Conservation (phyloP, 2,888 invertebrate genomes). For the Gymnoscelis rufifasciata region DNA sequence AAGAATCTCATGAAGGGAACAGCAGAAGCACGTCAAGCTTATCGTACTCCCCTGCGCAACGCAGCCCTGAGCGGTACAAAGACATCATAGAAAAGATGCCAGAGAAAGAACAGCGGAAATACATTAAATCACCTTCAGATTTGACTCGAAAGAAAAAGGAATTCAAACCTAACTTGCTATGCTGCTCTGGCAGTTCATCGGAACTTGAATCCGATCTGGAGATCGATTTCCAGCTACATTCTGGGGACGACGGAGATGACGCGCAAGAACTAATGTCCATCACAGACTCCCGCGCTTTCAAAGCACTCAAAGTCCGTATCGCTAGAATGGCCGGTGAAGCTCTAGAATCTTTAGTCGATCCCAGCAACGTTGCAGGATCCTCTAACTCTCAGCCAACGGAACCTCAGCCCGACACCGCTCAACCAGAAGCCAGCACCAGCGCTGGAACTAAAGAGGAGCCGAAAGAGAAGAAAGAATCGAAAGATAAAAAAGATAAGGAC, state of each 20-base stretch:
- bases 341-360: neutral
- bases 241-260: constrained; percentile 64
- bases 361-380: neutral
- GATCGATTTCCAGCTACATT: constrained; percentile 71
- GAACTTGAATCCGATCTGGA: constrained; percentile 41
- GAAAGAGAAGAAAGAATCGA: neutral
- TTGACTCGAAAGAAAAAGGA: constrained; percentile 53
- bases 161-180: constrained; percentile 67
- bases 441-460: neutral
- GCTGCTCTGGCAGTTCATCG: constrained; percentile 77
- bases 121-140: constrained; percentile 66
- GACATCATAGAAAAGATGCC: constrained; percentile 81
- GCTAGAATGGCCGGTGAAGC: constrained; percentile 71
- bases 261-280: constrained; percentile 73
- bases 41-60: constrained; percentile 84
- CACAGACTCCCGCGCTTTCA: constrained; percentile 80
- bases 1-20: constrained; percentile 48
- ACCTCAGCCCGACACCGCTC: neutral
- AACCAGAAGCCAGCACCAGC: constrained; percentile 1
- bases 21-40: constrained; percentile 78
- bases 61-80: constrained; percentile 83
- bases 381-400: neutral
- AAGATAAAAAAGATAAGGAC: constrained; percentile 4
- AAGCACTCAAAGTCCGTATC: constrained; percentile 82
- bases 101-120: constrained; percentile 76